Percentiles rank a stretch among this genome's conserved stretches.
phyloP scores from a whole-genome alignment of 2,797 vertebrate species.

The Bradypodion ventrale region DNA sequence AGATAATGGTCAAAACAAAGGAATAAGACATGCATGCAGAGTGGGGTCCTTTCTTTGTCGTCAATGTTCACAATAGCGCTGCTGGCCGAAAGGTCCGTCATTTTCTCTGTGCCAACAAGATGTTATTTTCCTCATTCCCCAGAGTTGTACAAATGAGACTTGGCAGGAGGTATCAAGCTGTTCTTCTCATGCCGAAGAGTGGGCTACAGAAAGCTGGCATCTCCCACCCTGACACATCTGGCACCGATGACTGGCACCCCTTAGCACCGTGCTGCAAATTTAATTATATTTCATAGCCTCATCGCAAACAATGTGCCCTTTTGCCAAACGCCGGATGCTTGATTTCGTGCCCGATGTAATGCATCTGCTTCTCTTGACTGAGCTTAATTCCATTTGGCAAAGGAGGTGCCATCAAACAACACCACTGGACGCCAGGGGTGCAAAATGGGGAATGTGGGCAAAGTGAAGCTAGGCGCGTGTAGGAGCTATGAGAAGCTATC shows the following conservation, averaged over 20 bases:
- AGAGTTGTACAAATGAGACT: slow-evolving; percentile 60
- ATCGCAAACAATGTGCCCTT: slow-evolving; percentile 66
- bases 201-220: slow-evolving; percentile 49
- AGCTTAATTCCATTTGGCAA: slow-evolving; percentile 65
- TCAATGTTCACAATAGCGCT: slow-evolving; percentile 30
- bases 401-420: slow-evolving; percentile 44
- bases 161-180: slow-evolving; percentile 47
- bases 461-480: too few species aligned
- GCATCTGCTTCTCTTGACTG: slow-evolving; percentile 68
- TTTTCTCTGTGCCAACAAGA: slow-evolving; percentile 59
- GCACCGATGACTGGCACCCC: slow-evolving; percentile 61
- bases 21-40: slow-evolving; percentile 12
- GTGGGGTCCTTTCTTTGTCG: slow-evolving; percentile 50
- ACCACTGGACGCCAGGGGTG: slow-evolving; percentile 28
- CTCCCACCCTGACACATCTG: slow-evolving; percentile 63
- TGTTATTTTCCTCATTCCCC: slow-evolving; percentile 51
- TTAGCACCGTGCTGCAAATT: slow-evolving; percentile 64
- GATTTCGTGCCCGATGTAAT: slow-evolving; percentile 61
- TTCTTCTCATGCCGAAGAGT: slow-evolving; percentile 42
- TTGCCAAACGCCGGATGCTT: slow-evolving; percentile 64
- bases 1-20: slow-evolving; percentile 37
- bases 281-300: slow-evolving; percentile 70
- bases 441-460: too few species aligned
- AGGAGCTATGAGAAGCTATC: not conserved
- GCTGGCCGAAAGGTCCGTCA: slow-evolving; percentile 32